Percentiles rank a stretch among this genome's conserved stretches.
These are phyloP conservation scores for Sprattus sprattus DNA, from an alignment of 2,113 vertebrate genomes.

Conservation along the genomic window DNA sequence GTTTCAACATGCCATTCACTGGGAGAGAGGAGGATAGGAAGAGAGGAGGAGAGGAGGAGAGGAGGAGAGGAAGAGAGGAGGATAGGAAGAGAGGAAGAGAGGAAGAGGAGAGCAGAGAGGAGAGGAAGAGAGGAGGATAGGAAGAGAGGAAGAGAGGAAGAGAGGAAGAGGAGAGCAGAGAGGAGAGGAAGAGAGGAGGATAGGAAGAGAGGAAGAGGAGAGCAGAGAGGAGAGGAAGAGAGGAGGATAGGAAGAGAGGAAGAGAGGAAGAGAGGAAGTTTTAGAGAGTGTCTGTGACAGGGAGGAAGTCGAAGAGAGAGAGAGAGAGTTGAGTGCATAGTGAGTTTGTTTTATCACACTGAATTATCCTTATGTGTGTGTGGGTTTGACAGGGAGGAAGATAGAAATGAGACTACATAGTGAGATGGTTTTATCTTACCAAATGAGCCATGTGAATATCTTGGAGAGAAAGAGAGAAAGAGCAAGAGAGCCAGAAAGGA, in stretches of 20 bases:
- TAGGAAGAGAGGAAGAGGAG: no score
- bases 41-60: no score
- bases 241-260: not conserved
- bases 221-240: no score
- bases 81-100: not conserved
- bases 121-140: not conserved
- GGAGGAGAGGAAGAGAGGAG: not conserved
- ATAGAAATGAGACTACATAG: no score
- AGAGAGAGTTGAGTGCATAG: not conserved
- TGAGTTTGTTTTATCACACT: not conserved
- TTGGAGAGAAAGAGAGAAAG: not conserved
- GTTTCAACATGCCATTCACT: not conserved
- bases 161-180: no score
- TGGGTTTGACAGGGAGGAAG: no score
- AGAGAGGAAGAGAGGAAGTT: not conserved
- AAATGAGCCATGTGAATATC: not conserved
- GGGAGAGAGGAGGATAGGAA: not conserved
- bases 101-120: no score
- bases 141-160: not conserved
- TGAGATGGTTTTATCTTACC: not conserved
- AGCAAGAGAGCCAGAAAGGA: slow-evolving; percentile 9
- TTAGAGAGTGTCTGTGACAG: not conserved
- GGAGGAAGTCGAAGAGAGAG: not conserved
- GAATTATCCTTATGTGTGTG: no score
- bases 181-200: no score